These are phyloP conservation scores for Calliphora vomitoria DNA, from an alignment of 2,888 invertebrate species.

Conservation along the genomic window DNA sequence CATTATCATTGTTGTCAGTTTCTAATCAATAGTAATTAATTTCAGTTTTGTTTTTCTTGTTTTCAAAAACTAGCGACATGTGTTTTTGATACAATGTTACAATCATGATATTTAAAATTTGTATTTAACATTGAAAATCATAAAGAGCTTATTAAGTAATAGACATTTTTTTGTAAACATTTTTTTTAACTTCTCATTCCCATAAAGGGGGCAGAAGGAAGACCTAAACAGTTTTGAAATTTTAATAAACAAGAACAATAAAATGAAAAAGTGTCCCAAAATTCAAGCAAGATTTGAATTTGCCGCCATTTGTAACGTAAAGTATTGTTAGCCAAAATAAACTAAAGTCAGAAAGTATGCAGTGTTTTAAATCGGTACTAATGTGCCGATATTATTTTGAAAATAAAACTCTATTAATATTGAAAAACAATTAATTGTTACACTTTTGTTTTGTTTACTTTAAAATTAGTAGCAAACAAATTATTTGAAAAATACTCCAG, in stretches of 20 bases:
- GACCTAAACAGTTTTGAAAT: too few relatives aligned
- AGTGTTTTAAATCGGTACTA: too few relatives aligned
- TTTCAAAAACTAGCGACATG: not conserved
- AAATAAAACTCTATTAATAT: too few relatives aligned
- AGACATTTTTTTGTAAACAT: not conserved
- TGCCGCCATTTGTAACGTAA: too few relatives aligned
- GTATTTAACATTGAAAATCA: not conserved
- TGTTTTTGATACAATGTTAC: not conserved
- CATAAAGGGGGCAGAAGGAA: not conserved
- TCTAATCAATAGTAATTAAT: constrained; percentile 40
- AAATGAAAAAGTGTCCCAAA: too few relatives aligned
- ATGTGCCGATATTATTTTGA: too few relatives aligned
- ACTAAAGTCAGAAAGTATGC: too few relatives aligned
- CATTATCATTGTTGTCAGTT: constrained; percentile 24
- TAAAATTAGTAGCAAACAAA: not conserved
- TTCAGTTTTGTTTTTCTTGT: not conserved
- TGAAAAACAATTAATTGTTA: not conserved
- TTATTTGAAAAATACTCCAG: not conserved
- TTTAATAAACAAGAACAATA: too few relatives aligned
- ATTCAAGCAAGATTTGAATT: too few relatives aligned
- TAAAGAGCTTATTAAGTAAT: not conserved
- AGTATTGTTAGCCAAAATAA: too few relatives aligned
- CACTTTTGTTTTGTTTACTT: not conserved
- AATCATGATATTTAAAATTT: not conserved
- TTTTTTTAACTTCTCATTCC: not conserved